Evolutionary conservation across 2,113 vertebrate genomes (phyloP), one percentile per base, ranked within the genome.

Genomic region (Cephalopterus ornatus): DNA sequence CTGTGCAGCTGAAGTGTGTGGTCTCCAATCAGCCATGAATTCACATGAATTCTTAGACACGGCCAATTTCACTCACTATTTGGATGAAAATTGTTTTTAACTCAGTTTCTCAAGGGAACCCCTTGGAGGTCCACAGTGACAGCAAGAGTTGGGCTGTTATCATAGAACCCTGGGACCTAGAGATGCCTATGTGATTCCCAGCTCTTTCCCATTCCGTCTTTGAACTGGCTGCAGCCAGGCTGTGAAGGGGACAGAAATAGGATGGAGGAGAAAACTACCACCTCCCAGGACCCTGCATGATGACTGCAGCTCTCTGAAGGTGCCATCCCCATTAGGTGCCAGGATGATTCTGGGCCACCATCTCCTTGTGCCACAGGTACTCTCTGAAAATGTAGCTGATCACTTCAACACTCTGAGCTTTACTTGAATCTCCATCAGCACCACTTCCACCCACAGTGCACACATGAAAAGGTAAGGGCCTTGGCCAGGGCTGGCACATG

Each of bases 221-320:
- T 0, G 6, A 65, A 46, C 27, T 27, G 61, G 39, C 66, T n/a
- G 12, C 50, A 71, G 23, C 63, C 62, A 80, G 46, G 58, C 22
- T 47, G 26, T 3, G 3, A 61, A 67, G 17, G 14, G 39, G 20
- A n/a, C 33, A 22, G 30, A 23, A 58, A 47, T 0, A 1, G 18
- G 17, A 10, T 1, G 3, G 33, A 41, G 5, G 8, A 61, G 28
- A 66, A 20, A 32, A 11, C 0, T 15, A 28, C 3, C 39, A 65
- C 58, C 41, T 77, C 46, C 35, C 74, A 63, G 55, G n/a, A 15
- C 14, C 33, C 56, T 5, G 27, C 3, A 1, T 21, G 56, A 17
- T 14, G n/a, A 37, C n/a, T 11, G 11, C 55, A 30, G 21, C 11
- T 37, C 63, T 28, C 41, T 32, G 35, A 55, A 24, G 15, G 46